phyloP scores from a whole-genome alignment of 2,113 vertebrate genomes.

The Myrmecophaga tridactyla region DNA sequence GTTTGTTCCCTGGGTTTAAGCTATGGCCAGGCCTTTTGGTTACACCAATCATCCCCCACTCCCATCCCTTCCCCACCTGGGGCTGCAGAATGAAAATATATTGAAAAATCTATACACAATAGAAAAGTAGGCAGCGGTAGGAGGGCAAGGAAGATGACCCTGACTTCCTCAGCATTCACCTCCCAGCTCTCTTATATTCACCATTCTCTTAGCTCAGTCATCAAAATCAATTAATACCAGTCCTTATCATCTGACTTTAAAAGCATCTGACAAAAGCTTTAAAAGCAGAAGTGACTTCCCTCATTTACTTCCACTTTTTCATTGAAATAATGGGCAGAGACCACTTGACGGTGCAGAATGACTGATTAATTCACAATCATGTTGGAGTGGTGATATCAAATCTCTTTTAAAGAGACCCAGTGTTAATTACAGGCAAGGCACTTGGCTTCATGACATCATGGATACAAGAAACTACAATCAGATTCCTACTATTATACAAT shows the following conservation, averaged over 20 bases:
- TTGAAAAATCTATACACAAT: no score
- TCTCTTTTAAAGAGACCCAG: background rate
- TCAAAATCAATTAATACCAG: background rate
- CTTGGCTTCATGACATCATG: background rate
- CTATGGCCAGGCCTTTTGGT: no score
- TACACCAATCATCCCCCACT: no score
- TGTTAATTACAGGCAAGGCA: background rate
- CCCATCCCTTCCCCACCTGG: no score
- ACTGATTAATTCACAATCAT: background rate
- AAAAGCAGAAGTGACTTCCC: background rate
- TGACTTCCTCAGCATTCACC: background rate
- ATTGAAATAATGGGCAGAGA: background rate
- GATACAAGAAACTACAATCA: background rate
- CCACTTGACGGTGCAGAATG: background rate
- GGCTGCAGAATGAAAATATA: no score
- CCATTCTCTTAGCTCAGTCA: background rate
- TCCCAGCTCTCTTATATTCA: background rate
- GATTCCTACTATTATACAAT: background rate
- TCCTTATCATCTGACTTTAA: slow-evolving; percentile 27
- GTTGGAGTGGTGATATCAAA: background rate
- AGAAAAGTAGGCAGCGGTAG: no score
- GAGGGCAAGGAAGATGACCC: no score
- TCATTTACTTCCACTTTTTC: background rate
- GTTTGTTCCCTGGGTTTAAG: no score
- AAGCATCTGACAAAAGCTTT: background rate